Base-by-base conservation (phyloP, 2,113 vertebrate genomes). In the Aegithalos caudatus region DNA sequence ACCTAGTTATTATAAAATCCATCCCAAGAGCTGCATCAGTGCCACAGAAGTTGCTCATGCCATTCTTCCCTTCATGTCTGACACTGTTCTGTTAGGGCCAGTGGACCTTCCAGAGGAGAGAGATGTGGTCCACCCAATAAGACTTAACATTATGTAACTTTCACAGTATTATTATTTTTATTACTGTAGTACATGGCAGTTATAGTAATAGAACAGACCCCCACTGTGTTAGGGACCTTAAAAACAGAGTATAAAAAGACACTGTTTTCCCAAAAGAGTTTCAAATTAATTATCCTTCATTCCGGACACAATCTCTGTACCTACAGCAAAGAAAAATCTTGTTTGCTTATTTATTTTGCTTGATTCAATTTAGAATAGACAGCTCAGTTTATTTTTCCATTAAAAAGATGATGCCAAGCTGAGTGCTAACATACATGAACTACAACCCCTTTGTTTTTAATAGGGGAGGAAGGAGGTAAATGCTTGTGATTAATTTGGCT, bases 241-340 rank as follows among this genome's bases (percentile, higher is more conserved):
- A 62, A 95, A 92, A 87, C 70, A 91, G 48, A 81, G 37, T 72
- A 90, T 74, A 80, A 72, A 91, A 91, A 86, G 67, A 81, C 48
- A 56, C 8, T 92, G 42, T 91, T 93, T 94, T 80, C 40, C 69
- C 14, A 3, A 51, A 80, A 86, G 54, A 56, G 16, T 83, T 93
- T 86, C 90, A 95, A 94, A 92, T 56, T 90, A 81, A 96, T 95
- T 92, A 84, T 47, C 50, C 12, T 80, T 78, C 70, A 40, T 94
- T 94, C 71, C 1, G 12, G 35, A 86, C 77, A 53, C 23, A 14
- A 44, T 83, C 37, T 74, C 76, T 65, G 18, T 93, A 96, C 92
- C 94, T 96, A 96, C 95, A 94, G 90, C 94, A 95, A 90, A 93
- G 94, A 86, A 95, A 95, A 94, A 92, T 92, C 72, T 89, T 95